Evolutionary conservation across 2,113 vertebrate species (phyloP), one percentile per base, ranked within the genome.

Genomic region (Brachypodius melanocephalos): DNA sequence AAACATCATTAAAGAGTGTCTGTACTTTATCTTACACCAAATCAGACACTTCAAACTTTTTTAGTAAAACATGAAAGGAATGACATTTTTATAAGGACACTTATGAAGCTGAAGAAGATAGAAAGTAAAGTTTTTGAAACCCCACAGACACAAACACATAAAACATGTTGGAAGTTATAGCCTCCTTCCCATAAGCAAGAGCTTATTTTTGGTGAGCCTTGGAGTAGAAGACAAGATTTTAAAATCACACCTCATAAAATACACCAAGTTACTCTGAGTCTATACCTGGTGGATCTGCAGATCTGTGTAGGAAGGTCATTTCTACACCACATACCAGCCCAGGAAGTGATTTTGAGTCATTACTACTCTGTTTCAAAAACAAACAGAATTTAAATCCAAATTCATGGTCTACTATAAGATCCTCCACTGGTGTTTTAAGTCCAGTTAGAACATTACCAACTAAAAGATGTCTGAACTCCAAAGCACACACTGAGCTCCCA

Each of bases 331-430:
- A 5, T 71, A 65, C 17, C 36, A 78, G 40, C 34, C 17, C 40
- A 54, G 48, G 28, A 89, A 65, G 49, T 8, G 48, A 84, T n/a
- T 67, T 17, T 62, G 73, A 91, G 21, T 58, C 52, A 52, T 40
- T 81, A 67, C 43, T 62, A 12, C 29, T 54, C 48, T 52, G 52
- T 59, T 88, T 76, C 75, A 75, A 68, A 94, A 95, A 24, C 38
- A 83, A 93, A 75, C 10, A 83, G 36, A 91, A 92, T 63, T 88
- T 74, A 77, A 94, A 92, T 90, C 29, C 46, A 83, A 71, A 71
- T 77, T 90, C 43, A 16, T 25, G 4, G 17, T 77, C 32, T 61
- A 19, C 25, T 74, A 38, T 16, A 63, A 84, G 80, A 51, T 58
- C 34, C 10, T 66, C 59, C 1, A 1, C 25, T 0, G 3, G 17